Evolutionary conservation across 1,140 invertebrate species (phyloP).

Genomic region (Cotesia chilonis): DNA sequence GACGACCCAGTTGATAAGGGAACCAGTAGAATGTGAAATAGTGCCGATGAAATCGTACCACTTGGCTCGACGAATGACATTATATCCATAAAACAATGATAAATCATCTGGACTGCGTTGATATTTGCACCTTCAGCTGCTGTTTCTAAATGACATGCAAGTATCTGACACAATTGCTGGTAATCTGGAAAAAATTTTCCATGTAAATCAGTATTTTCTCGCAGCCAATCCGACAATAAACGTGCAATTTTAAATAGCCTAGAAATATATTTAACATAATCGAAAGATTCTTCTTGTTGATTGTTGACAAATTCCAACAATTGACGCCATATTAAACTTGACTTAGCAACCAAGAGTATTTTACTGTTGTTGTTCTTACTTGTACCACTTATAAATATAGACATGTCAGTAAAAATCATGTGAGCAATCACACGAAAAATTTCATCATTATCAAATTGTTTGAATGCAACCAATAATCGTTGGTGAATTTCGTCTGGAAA

Average conservation of each 20-base stretch:
- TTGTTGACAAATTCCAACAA: neutral
- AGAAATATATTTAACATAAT: slow-evolving; percentile 41
- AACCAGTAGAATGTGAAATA: slow-evolving; percentile 17
- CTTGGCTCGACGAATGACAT: too few species aligned
- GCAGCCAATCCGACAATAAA: neutral
- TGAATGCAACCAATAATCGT: too few species aligned
- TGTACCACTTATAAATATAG: too few species aligned
- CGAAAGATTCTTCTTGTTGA: slow-evolving; percentile 31
- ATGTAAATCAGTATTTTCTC: neutral
- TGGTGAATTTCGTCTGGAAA: too few species aligned
- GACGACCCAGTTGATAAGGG: neutral
- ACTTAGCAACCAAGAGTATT: neutral
- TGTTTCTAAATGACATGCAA: neutral
- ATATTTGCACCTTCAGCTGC: neutral
- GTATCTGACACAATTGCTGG: neutral
- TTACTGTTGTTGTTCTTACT: too few species aligned
- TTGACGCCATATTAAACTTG: neutral
- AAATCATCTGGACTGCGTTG: neutral
- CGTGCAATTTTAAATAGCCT: neutral
- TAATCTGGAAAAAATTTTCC: neutral
- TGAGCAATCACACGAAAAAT: too few species aligned
- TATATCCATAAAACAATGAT: slow-evolving; percentile 14
- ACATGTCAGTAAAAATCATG: too few species aligned
- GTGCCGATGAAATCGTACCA: neutral
- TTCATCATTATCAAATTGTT: too few species aligned